phyloP scores from a whole-genome alignment of 2,888 invertebrate genomes.

The Drosophila atripex region DNA sequence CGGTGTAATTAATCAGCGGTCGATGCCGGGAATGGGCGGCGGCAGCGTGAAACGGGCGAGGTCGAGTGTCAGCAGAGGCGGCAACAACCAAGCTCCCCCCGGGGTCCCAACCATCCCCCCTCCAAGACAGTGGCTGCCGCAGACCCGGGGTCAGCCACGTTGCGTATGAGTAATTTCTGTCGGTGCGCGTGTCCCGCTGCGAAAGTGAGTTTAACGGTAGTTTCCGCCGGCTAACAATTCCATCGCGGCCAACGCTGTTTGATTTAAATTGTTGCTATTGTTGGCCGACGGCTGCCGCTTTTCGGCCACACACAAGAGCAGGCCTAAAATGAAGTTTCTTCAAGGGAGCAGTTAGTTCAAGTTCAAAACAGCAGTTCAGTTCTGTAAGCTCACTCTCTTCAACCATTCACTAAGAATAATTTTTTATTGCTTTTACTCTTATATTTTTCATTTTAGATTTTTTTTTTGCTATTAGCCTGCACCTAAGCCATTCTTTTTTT shows the following conservation, averaged over 20 bases:
- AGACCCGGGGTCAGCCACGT: conserved; percentile 61
- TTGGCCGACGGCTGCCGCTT: conserved; percentile 35
- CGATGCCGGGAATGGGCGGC: conserved; percentile 52
- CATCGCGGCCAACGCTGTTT: conserved; percentile 65
- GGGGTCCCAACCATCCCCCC: not conserved
- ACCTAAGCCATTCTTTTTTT: too few species aligned
- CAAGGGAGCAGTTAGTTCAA: too few species aligned
- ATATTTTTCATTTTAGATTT: too few species aligned
- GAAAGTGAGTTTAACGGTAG: conserved; percentile 82
- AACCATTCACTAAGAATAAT: not conserved
- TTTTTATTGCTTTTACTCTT: too few species aligned
- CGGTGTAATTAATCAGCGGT: conserved; percentile 81
- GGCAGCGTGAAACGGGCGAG: conserved; percentile 65
- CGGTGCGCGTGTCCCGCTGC: conserved; percentile 53
- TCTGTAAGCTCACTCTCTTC: not conserved
- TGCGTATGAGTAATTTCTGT: conserved; percentile 70
- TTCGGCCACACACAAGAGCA: conserved; percentile 53
- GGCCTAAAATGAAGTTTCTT: not conserved
- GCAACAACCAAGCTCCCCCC: conserved; percentile 44
- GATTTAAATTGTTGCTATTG: conserved; percentile 73
- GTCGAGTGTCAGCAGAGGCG: conserved; percentile 69
- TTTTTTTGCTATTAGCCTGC: too few species aligned
- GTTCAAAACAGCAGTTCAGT: not conserved
- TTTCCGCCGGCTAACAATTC: conserved; percentile 71
- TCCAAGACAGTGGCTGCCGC: conserved; percentile 47